Base-by-base conservation (phyloP, 2,113 vertebrate species). In the Elachura formosa region DNA sequence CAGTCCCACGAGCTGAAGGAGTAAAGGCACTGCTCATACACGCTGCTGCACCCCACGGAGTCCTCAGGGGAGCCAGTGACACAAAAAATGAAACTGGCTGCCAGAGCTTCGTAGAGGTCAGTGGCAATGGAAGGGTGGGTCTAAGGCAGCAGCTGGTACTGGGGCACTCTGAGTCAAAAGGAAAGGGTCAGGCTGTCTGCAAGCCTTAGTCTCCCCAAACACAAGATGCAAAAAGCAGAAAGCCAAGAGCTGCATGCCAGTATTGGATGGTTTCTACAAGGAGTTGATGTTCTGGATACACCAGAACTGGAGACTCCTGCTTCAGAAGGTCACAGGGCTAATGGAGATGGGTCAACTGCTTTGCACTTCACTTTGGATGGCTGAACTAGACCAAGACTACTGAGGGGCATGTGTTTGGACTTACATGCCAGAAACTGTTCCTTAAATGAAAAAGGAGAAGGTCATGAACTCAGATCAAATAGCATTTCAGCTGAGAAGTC, bases 251-350 rank as follows among this genome's bases (percentile, higher is more conserved):
- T 45, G 28, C 23, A 43, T 4, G 22, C 20, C 14, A 14, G 0
- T 21, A 21, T 56, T 43, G 2, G 2, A 78, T 45, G 21, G 40
- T 54, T 77, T 36, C 48, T 46, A 36, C 8, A 41, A 46, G 20
- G 20, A 89, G 18, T 5, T 51, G 41, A 41, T 43, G 36, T 2
- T 9, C 4, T 10, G 56, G 24, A 14, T 33, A 34, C 36, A 25
- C 18, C 0, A 1, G 29, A 81, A 69, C 7, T 0, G 0, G 7
- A 64, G 19, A 45, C 10, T 38, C 10, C 77, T 45, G 46, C 17
- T 77, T 87, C 59, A 71, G 77, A 62, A 55, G 34, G 41, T 67
- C 51, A 56, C 38, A 83, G 31, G 52, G 7, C 31, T 56, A 33
- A 68, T n/a, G 38, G 29, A 90, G 48, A 14, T 26, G n/a, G 6